Evolutionary conservation across 2,113 vertebrate species (phyloP).

Genomic region (Pseudonaja textilis): DNA sequence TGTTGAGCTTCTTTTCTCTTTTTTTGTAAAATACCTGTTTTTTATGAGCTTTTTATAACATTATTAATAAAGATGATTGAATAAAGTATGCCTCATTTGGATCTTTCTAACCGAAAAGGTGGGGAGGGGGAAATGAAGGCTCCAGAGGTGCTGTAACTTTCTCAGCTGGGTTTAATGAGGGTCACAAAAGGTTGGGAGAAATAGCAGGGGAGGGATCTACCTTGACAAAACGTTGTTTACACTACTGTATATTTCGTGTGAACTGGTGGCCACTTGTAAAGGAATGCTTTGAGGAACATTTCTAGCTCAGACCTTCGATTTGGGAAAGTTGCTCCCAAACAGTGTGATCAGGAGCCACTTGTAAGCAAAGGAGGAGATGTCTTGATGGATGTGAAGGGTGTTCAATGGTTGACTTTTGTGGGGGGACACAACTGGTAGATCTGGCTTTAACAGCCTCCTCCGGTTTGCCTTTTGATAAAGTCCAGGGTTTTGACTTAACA

Average conservation of each 20-base stretch:
- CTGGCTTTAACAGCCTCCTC: not conserved
- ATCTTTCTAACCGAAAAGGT: not conserved
- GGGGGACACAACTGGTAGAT: not conserved
- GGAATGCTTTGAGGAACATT: not conserved
- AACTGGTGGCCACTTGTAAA: not conserved
- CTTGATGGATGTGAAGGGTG: not conserved
- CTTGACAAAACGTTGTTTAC: not conserved
- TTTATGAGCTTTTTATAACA: slow-evolving; percentile 61
- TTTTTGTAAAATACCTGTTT: slow-evolving; percentile 73
- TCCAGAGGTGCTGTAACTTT: not conserved
- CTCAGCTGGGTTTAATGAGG: not conserved
- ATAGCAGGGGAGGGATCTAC: not conserved
- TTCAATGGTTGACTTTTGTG: not conserved
- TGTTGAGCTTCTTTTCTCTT: not conserved
- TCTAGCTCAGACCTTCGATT: not conserved
- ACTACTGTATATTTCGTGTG: not conserved
- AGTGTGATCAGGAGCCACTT: not conserved
- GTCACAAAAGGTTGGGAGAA: not conserved
- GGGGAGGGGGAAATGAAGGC: not conserved
- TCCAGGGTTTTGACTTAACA: not conserved
- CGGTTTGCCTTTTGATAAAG: not conserved
- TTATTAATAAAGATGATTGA: slow-evolving; percentile 58
- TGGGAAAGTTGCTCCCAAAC: not conserved
- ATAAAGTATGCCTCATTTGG: slow-evolving; percentile 54
- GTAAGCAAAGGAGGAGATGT: not conserved